Evolutionary conservation across 1,140 invertebrate species (phyloP).

Genomic region (Asbolus verrucosus): DNA sequence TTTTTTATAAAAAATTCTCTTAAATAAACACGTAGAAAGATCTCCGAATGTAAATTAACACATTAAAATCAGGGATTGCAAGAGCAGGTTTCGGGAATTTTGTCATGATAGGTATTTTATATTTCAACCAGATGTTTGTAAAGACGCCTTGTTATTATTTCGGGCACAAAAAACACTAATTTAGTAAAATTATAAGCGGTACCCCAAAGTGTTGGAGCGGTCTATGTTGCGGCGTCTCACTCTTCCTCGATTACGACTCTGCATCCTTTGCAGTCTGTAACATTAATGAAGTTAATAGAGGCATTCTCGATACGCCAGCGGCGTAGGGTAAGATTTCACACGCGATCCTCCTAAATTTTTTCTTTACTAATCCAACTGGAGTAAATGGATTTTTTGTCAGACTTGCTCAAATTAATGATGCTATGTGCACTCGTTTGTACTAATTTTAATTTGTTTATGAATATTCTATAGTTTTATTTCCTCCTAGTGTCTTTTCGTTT

Average conservation of each 20-base stretch:
- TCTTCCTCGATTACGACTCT: slow-evolving; percentile 47
- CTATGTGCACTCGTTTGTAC: no score
- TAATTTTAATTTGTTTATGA: no score
- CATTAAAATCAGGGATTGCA: slow-evolving; percentile 48
- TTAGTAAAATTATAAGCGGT: slow-evolving; percentile 54
- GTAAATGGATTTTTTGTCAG: no score
- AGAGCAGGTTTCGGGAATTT: slow-evolving; percentile 47
- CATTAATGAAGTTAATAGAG: slow-evolving; percentile 55
- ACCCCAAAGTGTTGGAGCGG: slow-evolving; percentile 43
- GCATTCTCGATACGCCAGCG: slow-evolving; percentile 40
- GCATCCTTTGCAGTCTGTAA: slow-evolving; percentile 40
- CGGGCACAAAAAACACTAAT: slow-evolving; percentile 48
- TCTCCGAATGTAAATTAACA: slow-evolving; percentile 53
- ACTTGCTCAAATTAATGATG: no score
- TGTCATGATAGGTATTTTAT: slow-evolving; percentile 51
- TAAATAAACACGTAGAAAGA: slow-evolving; percentile 26
- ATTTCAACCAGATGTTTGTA: slow-evolving; percentile 53
- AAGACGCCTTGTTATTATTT: slow-evolving; percentile 52
- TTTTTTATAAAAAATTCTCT: slow-evolving; percentile 15
- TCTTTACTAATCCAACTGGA: no score
- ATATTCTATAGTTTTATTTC: no score
- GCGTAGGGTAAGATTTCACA: slow-evolving; percentile 38
- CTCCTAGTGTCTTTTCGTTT: no score
- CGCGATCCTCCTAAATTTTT: slow-evolving; percentile 20
- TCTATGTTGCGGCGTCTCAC: slow-evolving; percentile 39